Conservation (phyloP, 2,113 vertebrate species). For the Colossoma macropomum region DNA sequence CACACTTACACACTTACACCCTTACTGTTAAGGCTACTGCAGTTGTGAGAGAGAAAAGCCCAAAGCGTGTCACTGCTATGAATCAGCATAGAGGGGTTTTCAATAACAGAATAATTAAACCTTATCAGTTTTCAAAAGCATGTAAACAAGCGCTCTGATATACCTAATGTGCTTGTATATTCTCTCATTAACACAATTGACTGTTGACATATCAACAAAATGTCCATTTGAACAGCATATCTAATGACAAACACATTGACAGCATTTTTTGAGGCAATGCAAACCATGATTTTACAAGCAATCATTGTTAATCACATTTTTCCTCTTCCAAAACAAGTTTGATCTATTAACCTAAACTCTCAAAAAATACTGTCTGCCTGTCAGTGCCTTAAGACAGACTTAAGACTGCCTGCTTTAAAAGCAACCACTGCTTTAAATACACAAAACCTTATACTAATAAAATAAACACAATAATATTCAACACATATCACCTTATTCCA, state of each 20-base stretch:
- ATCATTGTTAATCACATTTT: not conserved
- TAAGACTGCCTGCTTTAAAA: too few relatives aligned
- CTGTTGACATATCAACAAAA: not conserved
- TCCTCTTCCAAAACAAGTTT: too few relatives aligned
- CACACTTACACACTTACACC: not conserved
- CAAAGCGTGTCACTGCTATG: not conserved
- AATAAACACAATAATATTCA: too few relatives aligned
- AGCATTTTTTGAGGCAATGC: not conserved
- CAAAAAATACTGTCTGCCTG: too few relatives aligned
- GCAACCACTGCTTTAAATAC: too few relatives aligned
- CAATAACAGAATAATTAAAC: not conserved
- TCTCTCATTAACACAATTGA: not conserved
- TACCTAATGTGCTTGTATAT: not conserved
- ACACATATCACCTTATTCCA: too few relatives aligned
- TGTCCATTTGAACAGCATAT: too few relatives aligned
- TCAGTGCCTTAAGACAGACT: too few relatives aligned
- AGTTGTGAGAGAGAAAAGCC: not conserved
- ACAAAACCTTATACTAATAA: too few relatives aligned
- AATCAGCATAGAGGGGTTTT: not conserved
- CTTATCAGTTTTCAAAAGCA: not conserved
- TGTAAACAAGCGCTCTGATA: not conserved
- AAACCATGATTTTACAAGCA: not conserved
- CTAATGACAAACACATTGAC: not conserved
- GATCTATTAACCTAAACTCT: too few relatives aligned
- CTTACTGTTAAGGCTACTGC: not conserved